These are phyloP conservation scores for Zosterops lateralis DNA, from an alignment of 2,113 vertebrate genomes.

Conservation along the genomic window DNA sequence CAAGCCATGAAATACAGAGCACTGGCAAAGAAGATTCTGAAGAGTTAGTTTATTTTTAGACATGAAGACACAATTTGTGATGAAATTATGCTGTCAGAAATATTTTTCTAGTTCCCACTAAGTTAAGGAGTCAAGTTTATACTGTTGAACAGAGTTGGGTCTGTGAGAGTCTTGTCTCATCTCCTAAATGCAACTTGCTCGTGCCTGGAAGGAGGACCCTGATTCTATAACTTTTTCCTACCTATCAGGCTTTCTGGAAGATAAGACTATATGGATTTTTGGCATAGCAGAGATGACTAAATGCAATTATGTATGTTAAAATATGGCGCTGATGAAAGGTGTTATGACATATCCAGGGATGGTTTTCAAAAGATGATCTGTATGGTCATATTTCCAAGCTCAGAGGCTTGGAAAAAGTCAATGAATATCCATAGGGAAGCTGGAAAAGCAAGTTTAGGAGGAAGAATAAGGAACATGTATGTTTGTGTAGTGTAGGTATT, in stretches of 20 bases:
- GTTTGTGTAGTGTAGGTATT: not conserved
- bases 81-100: not conserved
- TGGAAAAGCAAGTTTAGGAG: not conserved
- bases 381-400: not conserved
- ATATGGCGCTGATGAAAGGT: not conserved
- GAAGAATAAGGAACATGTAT: not conserved
- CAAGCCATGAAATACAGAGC: not conserved
- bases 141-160: not conserved
- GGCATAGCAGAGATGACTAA: not conserved
- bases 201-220: not conserved
- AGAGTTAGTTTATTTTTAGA: not conserved
- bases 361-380: not conserved
- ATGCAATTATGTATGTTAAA: not conserved
- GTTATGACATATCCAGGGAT: not conserved
- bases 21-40: not conserved
- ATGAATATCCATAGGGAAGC: not conserved
- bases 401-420: not conserved
- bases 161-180: not conserved
- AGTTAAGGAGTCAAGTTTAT: not conserved
- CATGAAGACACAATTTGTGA: not conserved
- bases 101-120: not conserved
- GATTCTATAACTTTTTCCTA: not conserved
- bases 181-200: not conserved
- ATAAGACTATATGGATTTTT: not conserved
- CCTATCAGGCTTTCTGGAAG: not conserved